Evolutionary conservation across 2,888 invertebrate species (phyloP), one percentile per base, ranked within the genome.

Genomic region (Eumacrocentrus americanus): DNA sequence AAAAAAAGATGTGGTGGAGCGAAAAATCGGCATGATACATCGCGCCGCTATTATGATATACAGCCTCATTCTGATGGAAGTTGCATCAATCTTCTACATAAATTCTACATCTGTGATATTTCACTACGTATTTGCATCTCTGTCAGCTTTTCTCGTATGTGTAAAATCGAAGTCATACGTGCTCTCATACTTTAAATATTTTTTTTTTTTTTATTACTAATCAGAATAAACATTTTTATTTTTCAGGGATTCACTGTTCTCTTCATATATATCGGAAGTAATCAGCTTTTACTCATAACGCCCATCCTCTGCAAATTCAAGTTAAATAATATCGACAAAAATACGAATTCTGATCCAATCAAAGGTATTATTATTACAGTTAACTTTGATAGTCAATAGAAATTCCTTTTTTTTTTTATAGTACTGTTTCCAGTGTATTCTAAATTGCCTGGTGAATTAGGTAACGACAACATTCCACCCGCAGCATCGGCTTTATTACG

Each of bases 391-490:
- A 23, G n/a, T 3, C 5, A 14, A 14, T 3, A 29, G 14, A 18
- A 5, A 34, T 22, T 1, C 2, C 1, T 12, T 12, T 37, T 22
- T 35, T n/a, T 22, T 35, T n/a, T 7, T 3, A 2, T n/a, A 34
- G 6, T 34, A 7, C 22, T n/a, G 1, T 51, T 20, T 51, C 23
- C 75, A 86, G 86, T 85, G 72, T 84, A 83, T 78, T 87, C 89
- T 61, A 88, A 88, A 72, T 86, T 87, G 81, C 85, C 85, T 0
- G 84, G 85, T 3, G 88, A 89, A 66, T 84, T 85, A 48, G 89
- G 89, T 67, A 88, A 87, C 72, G 85, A 88, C 85, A 1, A 85
- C 84, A 0, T 83, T 82, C 81, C 83, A 3, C 61, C 35, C 20
- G n/a, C n/a, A n/a, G n/a, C n/a, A n/a, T 18, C 34, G n/a, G 42